Conservation (phyloP, 64 coral and sea anemone genomes). For the Orbicella faveolata region DNA sequence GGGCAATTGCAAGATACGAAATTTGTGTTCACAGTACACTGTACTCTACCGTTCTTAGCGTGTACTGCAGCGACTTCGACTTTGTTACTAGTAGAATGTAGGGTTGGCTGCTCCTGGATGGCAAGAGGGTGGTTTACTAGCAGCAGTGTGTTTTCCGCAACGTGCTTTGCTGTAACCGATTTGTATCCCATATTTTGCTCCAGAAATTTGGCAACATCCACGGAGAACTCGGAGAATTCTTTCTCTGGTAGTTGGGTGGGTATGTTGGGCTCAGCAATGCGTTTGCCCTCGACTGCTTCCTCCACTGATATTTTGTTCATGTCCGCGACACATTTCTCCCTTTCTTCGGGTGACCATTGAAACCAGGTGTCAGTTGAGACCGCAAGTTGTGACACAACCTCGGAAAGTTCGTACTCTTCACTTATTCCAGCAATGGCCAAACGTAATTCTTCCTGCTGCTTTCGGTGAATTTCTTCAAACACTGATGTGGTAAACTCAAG, state of each 20-base stretch:
- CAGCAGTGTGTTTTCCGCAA: neutral
- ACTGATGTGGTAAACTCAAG: constrained; percentile 21
- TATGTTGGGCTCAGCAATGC: neutral
- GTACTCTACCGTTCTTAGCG: neutral
- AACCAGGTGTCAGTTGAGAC: constrained; percentile 15
- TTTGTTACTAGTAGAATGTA: neutral
- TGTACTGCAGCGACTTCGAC: constrained; percentile 5
- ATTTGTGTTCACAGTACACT: constrained; percentile 24
- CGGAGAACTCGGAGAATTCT: neutral
- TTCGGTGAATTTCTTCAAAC: constrained; percentile 32
- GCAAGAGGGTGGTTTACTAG: neutral
- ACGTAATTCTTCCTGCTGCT: constrained; percentile 10
- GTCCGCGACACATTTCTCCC: neutral
- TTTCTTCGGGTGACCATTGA: neutral
- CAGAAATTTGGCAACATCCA: neutral
- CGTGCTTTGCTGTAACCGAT: neutral
- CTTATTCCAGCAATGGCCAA: constrained; percentile 18
- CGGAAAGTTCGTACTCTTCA: constrained; percentile 13
- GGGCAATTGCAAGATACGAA: constrained; percentile 12
- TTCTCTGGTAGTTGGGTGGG: neutral
- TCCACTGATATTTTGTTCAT: neutral
- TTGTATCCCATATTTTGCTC: neutral
- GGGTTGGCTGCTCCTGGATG: constrained; percentile 13
- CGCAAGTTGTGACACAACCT: neutral
- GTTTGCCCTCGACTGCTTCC: neutral